Evolutionary conservation across 2,797 vertebrate species (phyloP), one percentile per base, ranked within the genome.

Genomic region (Tympanoctomys barrerae): DNA sequence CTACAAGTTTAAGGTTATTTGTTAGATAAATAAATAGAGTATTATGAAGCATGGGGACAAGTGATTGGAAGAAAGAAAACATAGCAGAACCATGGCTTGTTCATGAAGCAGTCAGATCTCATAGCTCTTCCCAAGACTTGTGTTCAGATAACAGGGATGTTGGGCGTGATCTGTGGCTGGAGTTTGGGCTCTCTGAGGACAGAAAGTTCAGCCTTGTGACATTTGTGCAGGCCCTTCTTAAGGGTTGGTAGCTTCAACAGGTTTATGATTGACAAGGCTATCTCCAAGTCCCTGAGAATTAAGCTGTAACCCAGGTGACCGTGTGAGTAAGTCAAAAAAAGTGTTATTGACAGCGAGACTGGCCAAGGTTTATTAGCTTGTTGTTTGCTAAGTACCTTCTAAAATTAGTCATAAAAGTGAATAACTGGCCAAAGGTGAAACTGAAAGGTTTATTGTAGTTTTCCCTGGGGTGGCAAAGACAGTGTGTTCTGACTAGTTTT

Each of bases 71-170:
- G 52, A 14, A 42, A 52, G 57, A 57, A 71, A 61, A 52, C 0
- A 0, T 31, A 52, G 71, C 7, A 33, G 18, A n/a, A 62, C 18
- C 39, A 31, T 28, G 28, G 31, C 68, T 21, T 39, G 26, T 1
- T 1, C n/a, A 18, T 57, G 22, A 42, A 33, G 12, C 62, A 52
- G 4, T 28, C 18, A 57, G 10, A 89, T 46, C 46, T 39, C 46
- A 31, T 8, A 4, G n/a, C n/a, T 49, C n/a, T 64, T 81, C 6
- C 0, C 1, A 16, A 3, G 39, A 42, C 7, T 7, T 2, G 24
- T 39, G 7, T n/a, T 89, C 26, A 36, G 42, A 83, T 66, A 46
- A 6, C 5, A 16, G 33, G 13, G 4, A 8, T 1, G 2, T 52
- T 71, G 52, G 52, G 52, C 5, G 7, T 31, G 42, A 70, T 57